Percentiles rank a stretch among this genome's conserved stretches.
phyloP scores from a whole-genome alignment of 2,888 invertebrate species.

The Pecten maximus region DNA sequence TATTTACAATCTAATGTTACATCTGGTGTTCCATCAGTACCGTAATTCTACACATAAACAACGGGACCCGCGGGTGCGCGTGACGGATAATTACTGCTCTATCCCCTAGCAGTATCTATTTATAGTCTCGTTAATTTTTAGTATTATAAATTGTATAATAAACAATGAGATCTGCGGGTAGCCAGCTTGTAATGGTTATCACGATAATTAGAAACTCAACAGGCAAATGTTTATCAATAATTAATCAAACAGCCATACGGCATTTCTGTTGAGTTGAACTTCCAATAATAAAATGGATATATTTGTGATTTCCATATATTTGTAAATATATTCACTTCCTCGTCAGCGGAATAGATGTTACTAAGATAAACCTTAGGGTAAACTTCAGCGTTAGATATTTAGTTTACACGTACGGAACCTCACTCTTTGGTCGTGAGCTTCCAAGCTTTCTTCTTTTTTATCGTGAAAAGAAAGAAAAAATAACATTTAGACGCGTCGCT shows the following conservation, averaged over 20 bases:
- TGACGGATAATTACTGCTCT: background rate
- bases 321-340: too few relatives aligned
- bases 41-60: slow-evolving; percentile 16
- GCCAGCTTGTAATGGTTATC: background rate
- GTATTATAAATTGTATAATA: background rate
- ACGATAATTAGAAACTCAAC: background rate
- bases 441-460: too few relatives aligned
- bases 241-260: background rate
- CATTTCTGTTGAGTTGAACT: background rate
- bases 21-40: background rate
- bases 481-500: too few relatives aligned
- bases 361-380: too few relatives aligned
- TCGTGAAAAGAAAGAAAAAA: too few relatives aligned
- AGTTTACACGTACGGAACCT: too few relatives aligned
- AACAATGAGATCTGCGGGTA: background rate
- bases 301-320: too few relatives aligned
- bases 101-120: background rate
- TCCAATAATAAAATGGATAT: background rate
- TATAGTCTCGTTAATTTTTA: background rate
- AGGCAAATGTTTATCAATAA: background rate
- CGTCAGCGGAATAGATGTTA: too few relatives aligned
- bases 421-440: too few relatives aligned
- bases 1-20: background rate
- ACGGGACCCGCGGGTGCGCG: background rate
- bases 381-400: too few relatives aligned